Conservation (phyloP, 2,797 vertebrate genomes). For the Benthosema pterotum region DNA sequence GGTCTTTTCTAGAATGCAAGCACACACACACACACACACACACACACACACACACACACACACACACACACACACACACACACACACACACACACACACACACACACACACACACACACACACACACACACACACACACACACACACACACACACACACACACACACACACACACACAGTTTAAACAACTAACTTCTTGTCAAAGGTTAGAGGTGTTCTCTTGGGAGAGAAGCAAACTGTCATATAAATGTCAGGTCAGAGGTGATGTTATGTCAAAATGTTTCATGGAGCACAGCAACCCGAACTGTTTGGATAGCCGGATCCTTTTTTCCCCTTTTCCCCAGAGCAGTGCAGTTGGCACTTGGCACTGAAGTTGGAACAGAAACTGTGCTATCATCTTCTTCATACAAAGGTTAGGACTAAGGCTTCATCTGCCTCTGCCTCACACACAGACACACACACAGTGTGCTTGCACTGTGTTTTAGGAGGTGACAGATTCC, state of each 20-base stretch:
- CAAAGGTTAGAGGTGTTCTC: background rate
- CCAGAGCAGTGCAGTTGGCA: no score
- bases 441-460: background rate
- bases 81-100: background rate
- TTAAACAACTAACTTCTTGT: background rate
- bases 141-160: slow-evolving; percentile 48
- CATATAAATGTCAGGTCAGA: no score
- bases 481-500: slow-evolving; percentile 43
- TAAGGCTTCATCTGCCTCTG: background rate
- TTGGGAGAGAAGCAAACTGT: no score
- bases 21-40: slow-evolving; percentile 1
- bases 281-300: background rate
- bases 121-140: background rate
- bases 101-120: background rate
- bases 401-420: background rate
- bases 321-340: background rate
- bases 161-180: slow-evolving; percentile 5
- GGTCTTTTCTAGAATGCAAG: slow-evolving; percentile 90
- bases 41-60: slow-evolving; percentile 3
- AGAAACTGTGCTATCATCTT: background rate
- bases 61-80: background rate
- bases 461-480: background rate
- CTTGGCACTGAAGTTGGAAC: no score
- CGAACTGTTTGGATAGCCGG: background rate
- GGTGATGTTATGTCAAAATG: background rate